Conservation (phyloP, 1,140 invertebrate genomes). For the Meteorus sp. region DNA sequence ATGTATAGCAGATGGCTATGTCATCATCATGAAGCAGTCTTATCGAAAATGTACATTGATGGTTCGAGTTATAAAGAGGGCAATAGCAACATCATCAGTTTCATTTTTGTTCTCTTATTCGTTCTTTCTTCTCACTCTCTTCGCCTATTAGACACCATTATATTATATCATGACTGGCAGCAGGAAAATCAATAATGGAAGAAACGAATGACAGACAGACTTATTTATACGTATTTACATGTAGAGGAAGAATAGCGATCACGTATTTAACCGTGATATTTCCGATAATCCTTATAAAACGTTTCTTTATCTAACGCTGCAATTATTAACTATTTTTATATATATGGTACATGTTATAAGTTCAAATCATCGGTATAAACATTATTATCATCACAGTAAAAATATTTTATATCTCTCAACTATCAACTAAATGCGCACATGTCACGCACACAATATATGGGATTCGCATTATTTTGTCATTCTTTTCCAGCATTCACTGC, state of each 20-base stretch:
- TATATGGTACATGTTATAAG: conserved; percentile 42
- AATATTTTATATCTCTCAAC: conserved; percentile 49
- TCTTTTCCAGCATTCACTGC: background rate
- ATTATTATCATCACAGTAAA: conserved; percentile 63
- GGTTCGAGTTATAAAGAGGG: background rate
- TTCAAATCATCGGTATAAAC: conserved; percentile 56
- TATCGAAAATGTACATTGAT: conserved; percentile 23
- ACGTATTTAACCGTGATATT: conserved; percentile 23
- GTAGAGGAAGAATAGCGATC: conserved; percentile 20
- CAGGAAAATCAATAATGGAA: conserved; percentile 28
- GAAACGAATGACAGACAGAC: conserved; percentile 42
- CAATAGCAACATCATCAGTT: background rate
- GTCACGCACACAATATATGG: conserved; percentile 28
- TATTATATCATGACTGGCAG: background rate
- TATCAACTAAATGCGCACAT: conserved; percentile 38
- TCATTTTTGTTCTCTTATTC: background rate
- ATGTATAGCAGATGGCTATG: conserved; percentile 8
- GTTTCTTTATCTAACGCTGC: conserved; percentile 40
- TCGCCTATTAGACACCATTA: background rate
- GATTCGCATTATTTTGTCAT: conserved; percentile 11
- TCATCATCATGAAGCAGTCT: conserved; percentile 21
- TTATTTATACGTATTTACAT: conserved; percentile 32
- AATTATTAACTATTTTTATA: conserved; percentile 35
- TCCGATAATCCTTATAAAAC: conserved; percentile 40
- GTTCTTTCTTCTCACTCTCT: too few species aligned